phyloP scores from a whole-genome alignment of 2,797 vertebrate species.

The Pseudopleuronectes americanus region DNA sequence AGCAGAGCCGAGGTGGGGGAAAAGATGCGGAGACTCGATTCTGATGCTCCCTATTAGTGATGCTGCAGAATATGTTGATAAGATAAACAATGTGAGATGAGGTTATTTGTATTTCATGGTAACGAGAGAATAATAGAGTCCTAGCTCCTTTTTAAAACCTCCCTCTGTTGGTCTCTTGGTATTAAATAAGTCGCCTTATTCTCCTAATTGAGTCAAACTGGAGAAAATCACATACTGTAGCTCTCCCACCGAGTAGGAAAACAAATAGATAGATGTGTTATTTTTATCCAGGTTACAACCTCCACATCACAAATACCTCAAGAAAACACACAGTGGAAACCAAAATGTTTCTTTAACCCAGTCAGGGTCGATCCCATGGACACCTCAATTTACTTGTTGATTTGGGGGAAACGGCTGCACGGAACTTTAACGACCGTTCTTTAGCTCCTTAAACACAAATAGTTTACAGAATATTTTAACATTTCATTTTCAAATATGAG shows the following conservation, averaged over 20 bases:
- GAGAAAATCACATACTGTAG: constrained; percentile 34
- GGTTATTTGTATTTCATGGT: constrained; percentile 73
- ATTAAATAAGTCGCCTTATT: constrained; percentile 51
- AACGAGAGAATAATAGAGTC: constrained; percentile 60
- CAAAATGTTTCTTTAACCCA: constrained; percentile 5
- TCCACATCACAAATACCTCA: constrained; percentile 26
- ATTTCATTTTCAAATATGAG: constrained; percentile 1
- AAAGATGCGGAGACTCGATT: constrained; percentile 59
- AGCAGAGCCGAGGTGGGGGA: constrained; percentile 15
- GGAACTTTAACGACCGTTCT: neutral
- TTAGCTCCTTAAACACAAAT: neutral
- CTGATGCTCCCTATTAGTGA: constrained; percentile 70
- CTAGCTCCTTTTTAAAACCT: constrained; percentile 38
- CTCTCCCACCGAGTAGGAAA: constrained; percentile 34
- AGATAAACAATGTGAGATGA: constrained; percentile 71
- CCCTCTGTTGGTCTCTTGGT: constrained; percentile 41
- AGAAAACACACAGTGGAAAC: constrained; percentile 21
- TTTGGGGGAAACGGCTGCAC: constrained; percentile 12
- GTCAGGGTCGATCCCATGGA: constrained; percentile 6
- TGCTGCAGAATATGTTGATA: constrained; percentile 71
- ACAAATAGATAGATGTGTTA: constrained; percentile 33
- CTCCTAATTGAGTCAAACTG: constrained; percentile 46
- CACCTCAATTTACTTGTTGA: constrained; percentile 1
- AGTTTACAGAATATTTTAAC: neutral
- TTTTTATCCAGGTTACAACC: constrained; percentile 25